Percentiles rank a stretch among this genome's conserved stretches.
Conservation (phyloP, 1,140 invertebrate genomes). For the Drosophila kohkoa region DNA sequence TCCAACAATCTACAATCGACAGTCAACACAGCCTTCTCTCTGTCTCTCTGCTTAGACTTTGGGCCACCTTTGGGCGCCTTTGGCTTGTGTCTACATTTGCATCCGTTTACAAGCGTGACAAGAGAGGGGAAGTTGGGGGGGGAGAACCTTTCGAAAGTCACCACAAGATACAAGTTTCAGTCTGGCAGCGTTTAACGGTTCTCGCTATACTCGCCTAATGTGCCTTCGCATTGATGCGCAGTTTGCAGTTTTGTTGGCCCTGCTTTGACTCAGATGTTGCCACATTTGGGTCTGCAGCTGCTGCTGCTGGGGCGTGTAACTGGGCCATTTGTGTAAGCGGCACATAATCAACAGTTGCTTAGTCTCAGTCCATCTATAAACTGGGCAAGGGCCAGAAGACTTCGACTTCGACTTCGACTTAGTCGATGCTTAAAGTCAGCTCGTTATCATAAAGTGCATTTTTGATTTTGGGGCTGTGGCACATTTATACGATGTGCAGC, state of each 20-base stretch:
- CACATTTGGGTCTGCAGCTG: conserved; percentile 22
- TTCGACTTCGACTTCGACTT: conserved; percentile 1
- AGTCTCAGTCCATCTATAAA: conserved; percentile 28
- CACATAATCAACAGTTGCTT: conserved; percentile 81
- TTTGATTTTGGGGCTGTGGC: conserved; percentile 50
- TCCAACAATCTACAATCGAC: background rate
- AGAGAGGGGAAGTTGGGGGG: background rate
- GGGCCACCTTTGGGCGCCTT: conserved; percentile 43
- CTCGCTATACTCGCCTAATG: conserved; percentile 63
- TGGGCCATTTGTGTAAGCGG: conserved; percentile 78
- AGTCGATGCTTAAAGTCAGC: conserved; percentile 58
- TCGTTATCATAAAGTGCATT: conserved; percentile 79
- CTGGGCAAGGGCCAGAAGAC: conserved; percentile 28
- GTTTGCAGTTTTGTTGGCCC: conserved; percentile 33
- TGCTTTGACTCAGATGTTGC: conserved; percentile 7
- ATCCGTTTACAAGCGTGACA: conserved; percentile 62
- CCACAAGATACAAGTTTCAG: conserved; percentile 25
- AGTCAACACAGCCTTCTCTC: too few species aligned
- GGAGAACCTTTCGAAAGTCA: conserved; percentile 72
- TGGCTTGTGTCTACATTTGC: conserved; percentile 81
- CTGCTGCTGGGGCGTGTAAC: conserved; percentile 66
- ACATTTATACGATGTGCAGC: conserved; percentile 10
- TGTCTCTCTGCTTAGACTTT: conserved; percentile 1
- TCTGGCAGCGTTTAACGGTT: conserved; percentile 67
- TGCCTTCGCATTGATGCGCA: conserved; percentile 68